Conservation (phyloP, 2,797 vertebrate genomes). For the Pseudomugil tenellus region DNA sequence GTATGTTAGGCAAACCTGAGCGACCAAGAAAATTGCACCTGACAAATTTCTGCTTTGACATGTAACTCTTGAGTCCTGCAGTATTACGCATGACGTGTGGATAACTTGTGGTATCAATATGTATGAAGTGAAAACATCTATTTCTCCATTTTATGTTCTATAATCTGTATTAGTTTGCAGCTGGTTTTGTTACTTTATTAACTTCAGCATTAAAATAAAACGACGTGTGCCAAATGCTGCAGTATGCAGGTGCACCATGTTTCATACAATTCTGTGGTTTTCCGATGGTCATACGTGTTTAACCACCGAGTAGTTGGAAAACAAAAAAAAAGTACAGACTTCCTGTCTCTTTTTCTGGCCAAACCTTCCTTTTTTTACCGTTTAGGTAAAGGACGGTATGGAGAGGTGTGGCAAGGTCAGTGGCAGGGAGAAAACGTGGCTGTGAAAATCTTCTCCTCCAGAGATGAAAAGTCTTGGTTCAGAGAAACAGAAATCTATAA, state of each 20-base stretch:
- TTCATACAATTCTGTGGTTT: neutral
- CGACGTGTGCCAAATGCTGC: neutral
- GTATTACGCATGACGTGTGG: conserved; percentile 3
- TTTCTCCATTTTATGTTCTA: neutral
- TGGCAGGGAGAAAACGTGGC: conserved; percentile 89
- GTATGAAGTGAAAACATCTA: neutral
- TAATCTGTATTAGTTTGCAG: neutral
- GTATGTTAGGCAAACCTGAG: no score
- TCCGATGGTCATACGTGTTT: neutral
- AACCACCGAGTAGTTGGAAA: neutral
- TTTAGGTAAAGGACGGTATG: conserved; percentile 85
- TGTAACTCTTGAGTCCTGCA: no score
- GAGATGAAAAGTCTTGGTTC: conserved; percentile 89
- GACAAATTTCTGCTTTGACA: no score
- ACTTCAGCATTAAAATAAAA: neutral
- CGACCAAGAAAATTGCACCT: no score
- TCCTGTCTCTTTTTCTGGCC: neutral
- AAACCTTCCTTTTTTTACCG: neutral
- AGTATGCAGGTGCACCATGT: neutral
- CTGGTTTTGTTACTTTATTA: neutral
- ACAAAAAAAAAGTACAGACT: neutral
- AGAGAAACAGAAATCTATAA: conserved; percentile 89
- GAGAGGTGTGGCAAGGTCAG: conserved; percentile 88
- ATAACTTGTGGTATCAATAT: neutral
- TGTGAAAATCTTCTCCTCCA: conserved; percentile 88